Conservation (phyloP, 2,113 vertebrate species). For the Pangasianodon gigas region DNA sequence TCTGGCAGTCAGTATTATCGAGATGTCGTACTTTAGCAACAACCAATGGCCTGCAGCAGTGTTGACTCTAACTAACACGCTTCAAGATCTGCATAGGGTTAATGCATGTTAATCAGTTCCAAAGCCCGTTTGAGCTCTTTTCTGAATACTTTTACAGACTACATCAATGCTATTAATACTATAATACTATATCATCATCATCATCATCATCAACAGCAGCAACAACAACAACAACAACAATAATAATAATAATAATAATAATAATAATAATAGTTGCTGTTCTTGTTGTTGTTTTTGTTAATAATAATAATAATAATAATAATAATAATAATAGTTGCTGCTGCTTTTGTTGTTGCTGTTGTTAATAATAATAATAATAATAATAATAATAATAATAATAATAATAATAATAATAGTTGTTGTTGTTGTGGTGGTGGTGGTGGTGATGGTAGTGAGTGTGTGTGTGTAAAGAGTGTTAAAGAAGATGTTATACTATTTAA, state of each 20-base stretch:
- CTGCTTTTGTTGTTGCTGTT: too few species aligned
- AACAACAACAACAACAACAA: not conserved
- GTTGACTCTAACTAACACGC: slow-evolving; percentile 31
- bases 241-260: not conserved
- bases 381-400: not conserved
- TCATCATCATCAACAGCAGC: not conserved
- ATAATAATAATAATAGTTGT: not conserved
- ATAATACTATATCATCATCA: too few species aligned
- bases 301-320: not conserved
- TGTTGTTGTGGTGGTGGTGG: not conserved
- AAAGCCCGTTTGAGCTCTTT: slow-evolving; percentile 44
- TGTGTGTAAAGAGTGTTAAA: not conserved
- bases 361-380: not conserved
- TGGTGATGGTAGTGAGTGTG: not conserved
- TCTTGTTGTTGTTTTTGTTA: too few species aligned
- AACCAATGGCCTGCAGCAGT: slow-evolving; percentile 46
- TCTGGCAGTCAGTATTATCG: slow-evolving; percentile 48
- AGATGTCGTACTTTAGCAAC: slow-evolving; percentile 50
- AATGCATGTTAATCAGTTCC: slow-evolving; percentile 52
- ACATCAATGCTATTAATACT: not conserved
- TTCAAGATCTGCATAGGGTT: slow-evolving; percentile 51
- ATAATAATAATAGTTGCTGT: not conserved
- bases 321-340: too few species aligned
- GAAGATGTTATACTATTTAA: not conserved
- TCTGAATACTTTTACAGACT: slow-evolving; percentile 22